Base-by-base conservation (phyloP, 2,797 vertebrate species). In the Pantherophis vulpinus region DNA sequence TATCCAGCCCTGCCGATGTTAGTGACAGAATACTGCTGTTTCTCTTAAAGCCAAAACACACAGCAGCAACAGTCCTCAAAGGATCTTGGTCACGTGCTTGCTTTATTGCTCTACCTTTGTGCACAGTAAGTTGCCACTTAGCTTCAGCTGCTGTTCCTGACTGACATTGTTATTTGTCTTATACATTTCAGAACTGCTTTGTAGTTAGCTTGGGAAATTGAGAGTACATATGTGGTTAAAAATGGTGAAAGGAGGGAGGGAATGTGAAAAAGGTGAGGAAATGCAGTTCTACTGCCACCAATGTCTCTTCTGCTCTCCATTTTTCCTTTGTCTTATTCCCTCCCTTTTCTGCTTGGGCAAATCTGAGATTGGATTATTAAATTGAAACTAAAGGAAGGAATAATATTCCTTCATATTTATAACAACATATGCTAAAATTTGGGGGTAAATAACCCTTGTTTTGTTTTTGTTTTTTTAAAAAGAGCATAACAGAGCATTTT, bases 91-190 rank as follows among this genome's bases (percentile, higher is more conserved):
- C 16, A 18, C 3, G 2, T 92, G 90, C 83, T 91, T 83, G 86
- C 90, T 94, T 96, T 95, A 58, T 14, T 94, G 93, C 93, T 93
- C 10, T 94, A 95, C 32, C 32, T 29, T 61, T 93, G 58, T 91
- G 63, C 58, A 92, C 74, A 86, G 55, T n/a, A 92, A 96, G 79
- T 87, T 93, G 11, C 92, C 32, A 32, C 42, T 92, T 37, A 92
- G 47, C 1, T 0, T 95, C 92, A 23, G 51, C 92, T 95, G 56
- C 83, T 95, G 61, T 70, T 94, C 60, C 93, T 93, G 83, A 60
- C 56, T 94, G 92, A 93, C 32, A 63, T 18, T 91, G 29, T 91
- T 92, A n/a, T 88, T 63, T 94, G 86, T 93, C 92, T 93, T 93
- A 83, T n/a, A 94, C 56, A 61, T 88, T 92, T 96, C 4, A 9